These are phyloP conservation scores for Antheraea mylitta DNA, from an alignment of 1,140 invertebrate genomes.

Conservation along the genomic window DNA sequence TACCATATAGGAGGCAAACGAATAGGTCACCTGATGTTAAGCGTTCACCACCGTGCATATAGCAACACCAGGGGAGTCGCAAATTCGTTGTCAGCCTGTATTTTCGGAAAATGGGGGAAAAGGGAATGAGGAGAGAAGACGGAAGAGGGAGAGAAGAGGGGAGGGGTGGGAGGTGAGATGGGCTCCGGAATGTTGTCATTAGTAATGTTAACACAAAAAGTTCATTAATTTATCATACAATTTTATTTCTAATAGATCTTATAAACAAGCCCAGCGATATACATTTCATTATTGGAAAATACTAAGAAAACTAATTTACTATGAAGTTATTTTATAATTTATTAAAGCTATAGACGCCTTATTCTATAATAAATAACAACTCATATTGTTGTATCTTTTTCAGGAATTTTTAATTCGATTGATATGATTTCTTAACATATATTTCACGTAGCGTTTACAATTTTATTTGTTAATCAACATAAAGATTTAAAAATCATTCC, in stretches of 20 bases:
- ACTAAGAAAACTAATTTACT: conserved; percentile 19
- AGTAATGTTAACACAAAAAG: background rate
- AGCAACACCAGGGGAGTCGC: no score
- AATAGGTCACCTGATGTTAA: no score
- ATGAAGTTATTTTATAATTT: conserved; percentile 24
- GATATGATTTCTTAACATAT: conserved; percentile 4
- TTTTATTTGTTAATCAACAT: conserved; percentile 1
- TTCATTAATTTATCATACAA: background rate
- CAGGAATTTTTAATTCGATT: background rate
- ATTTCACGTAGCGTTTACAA: background rate
- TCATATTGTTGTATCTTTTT: background rate
- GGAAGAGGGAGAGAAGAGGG: no score
- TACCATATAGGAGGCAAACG: no score
- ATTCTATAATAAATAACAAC: conserved; percentile 9
- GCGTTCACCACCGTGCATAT: no score
- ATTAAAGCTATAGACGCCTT: conserved; percentile 53
- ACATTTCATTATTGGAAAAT: conserved; percentile 30
- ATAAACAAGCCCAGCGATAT: conserved; percentile 41
- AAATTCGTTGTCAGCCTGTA: no score
- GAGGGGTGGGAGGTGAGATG: no score
- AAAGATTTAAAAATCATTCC: background rate
- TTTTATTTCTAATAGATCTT: conserved; percentile 39
- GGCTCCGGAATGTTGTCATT: no score
- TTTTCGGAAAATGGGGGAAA: no score
- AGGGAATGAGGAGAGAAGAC: no score